Percentiles rank a stretch among this genome's conserved stretches.
These are phyloP conservation scores for Planococcus citri DNA, from an alignment of 1,140 invertebrate species.

Conservation along the genomic window DNA sequence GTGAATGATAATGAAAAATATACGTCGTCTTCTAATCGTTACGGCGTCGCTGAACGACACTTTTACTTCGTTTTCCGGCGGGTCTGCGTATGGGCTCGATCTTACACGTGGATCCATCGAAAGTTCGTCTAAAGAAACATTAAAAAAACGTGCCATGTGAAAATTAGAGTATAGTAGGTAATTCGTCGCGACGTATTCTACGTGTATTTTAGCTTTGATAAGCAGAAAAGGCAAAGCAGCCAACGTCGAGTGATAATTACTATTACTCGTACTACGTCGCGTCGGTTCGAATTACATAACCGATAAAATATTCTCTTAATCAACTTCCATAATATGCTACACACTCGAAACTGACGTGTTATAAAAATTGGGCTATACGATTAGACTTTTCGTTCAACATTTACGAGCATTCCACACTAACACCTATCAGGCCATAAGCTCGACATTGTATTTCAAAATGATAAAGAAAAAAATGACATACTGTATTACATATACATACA, in stretches of 20 bases:
- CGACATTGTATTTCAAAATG: neutral
- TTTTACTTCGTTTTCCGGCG: constrained; percentile 22
- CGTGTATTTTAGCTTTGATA: neutral
- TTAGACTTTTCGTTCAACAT: too few relatives aligned
- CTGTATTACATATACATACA: too few relatives aligned
- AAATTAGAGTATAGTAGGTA: neutral
- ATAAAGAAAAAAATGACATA: neutral
- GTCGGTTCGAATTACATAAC: too few relatives aligned
- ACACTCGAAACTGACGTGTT: too few relatives aligned
- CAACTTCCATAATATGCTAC: too few relatives aligned
- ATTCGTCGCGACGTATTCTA: neutral
- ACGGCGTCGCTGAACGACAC: constrained; percentile 21
- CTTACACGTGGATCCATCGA: constrained; percentile 26
- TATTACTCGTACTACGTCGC: too few relatives aligned
- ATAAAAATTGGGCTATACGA: too few relatives aligned
- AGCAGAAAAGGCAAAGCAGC: neutral
- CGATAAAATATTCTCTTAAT: too few relatives aligned
- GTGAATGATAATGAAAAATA: constrained; percentile 25
- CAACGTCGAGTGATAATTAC: neutral
- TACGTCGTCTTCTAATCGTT: constrained; percentile 22
- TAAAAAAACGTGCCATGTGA: neutral
- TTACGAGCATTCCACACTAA: too few relatives aligned
- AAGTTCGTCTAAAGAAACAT: constrained; percentile 23
- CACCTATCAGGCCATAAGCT: too few relatives aligned
- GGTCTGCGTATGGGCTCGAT: constrained; percentile 23